Evolutionary conservation across 2,797 vertebrate species (phyloP), one percentile per base, ranked within the genome.

Genomic region (Enteromius thamalakanensis): DNA sequence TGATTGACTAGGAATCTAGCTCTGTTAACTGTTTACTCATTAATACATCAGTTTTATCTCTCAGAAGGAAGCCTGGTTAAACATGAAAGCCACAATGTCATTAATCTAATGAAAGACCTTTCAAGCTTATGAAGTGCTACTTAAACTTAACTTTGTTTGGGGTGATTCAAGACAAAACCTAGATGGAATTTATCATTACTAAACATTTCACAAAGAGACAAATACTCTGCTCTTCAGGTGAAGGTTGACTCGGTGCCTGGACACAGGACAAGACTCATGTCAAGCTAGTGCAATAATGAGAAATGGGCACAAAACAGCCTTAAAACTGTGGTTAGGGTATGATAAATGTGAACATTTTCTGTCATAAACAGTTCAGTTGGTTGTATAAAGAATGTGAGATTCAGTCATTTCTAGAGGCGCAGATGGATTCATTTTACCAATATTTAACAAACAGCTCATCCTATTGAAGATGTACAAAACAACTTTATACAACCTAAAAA

Each of bases 91-190:
- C n/a, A 21, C 8, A 49, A 71, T 60, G 60, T 68, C 74, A 53
- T 26, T n/a, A 62, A 47, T 10, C n/a, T 40, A 55, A 42, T 37
- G 0, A 6, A 58, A 79, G 79, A 84, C 85, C 80, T 86, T 87
- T 4, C 62, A 72, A 82, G 79, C 51, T 60, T 49, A 34, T 77
- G 12, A 69, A 77, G 55, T 58, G 55, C 62, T 37, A 51, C 10
- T 37, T 26, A n/a, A 79, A 55, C 26, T 40, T 79, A 67, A 53
- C 76, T 68, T 1, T 69, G 32, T 58, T 82, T 51, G 14, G 77
- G 65, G 76, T 71, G n/a, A 58, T 75, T 71, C 69, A 42, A 15
- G 79, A 40, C 68, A 40, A 65, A 76, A 80, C 14, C 34, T 62
- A 6, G 23, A 23, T 15, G 10, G 58, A 26, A 60, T 60, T 79